Percentiles rank a stretch among this genome's conserved stretches.
These are phyloP conservation scores for Digitonthophagus gazella DNA, from an alignment of 2,888 invertebrate genomes.

Conservation along the genomic window DNA sequence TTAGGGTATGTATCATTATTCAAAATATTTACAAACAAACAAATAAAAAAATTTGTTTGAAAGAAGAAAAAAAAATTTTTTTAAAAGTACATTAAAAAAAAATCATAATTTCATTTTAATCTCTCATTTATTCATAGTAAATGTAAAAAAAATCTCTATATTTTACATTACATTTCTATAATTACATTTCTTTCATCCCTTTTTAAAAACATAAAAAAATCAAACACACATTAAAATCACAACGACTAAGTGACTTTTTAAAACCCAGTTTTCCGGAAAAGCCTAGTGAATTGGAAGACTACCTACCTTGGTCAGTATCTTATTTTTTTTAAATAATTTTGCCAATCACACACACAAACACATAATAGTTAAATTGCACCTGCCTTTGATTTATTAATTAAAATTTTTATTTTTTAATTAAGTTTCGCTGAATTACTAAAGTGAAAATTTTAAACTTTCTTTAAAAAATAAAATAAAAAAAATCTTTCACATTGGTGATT, in stretches of 20 bases:
- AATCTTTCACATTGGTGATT: background rate
- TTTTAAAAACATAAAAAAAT: background rate
- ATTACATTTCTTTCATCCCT: background rate
- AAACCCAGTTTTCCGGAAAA: constrained; percentile 72
- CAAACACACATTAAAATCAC: constrained; percentile 1
- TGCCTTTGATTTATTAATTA: constrained; percentile 14
- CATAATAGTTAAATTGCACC: background rate
- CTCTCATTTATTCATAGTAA: too few relatives aligned
- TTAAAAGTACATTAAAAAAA: too few relatives aligned
- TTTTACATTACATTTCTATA: background rate
- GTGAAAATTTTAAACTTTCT: too few relatives aligned
- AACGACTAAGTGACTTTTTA: constrained; percentile 4
- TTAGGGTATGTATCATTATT: constrained; percentile 80
- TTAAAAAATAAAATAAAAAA: too few relatives aligned
- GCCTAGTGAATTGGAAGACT: constrained; percentile 70
- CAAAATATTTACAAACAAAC: background rate
- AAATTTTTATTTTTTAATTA: constrained; percentile 1
- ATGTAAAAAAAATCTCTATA: too few relatives aligned
- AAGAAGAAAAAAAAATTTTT: too few relatives aligned
- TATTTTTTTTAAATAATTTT: constrained; percentile 21
- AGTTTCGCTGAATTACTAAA: background rate
- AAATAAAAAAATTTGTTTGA: background rate
- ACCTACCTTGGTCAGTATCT: constrained; percentile 78
- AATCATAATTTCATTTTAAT: too few relatives aligned
- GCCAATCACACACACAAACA: background rate